These are phyloP conservation scores for Tetranychus truncatus DNA, from an alignment of 2,888 invertebrate species.

Conservation along the genomic window DNA sequence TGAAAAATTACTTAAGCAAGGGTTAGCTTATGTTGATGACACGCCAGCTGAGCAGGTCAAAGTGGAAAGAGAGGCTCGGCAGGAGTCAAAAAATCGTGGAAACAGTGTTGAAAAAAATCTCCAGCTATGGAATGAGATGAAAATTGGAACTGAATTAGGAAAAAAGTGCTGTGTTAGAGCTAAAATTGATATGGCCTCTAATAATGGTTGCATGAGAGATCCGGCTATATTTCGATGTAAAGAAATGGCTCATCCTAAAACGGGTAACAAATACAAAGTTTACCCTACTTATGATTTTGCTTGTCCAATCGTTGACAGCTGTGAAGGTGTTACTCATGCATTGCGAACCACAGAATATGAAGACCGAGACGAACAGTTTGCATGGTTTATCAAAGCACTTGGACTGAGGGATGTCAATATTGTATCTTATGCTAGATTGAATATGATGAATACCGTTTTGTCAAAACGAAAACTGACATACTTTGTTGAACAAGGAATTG, in stretches of 20 bases:
- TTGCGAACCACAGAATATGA: slow-evolving; percentile 95
- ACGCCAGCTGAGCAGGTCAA: slow-evolving; percentile 90
- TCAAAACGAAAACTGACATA: slow-evolving; percentile 93
- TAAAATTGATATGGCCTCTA: slow-evolving; percentile 88
- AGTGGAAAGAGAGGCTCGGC: slow-evolving; percentile 67
- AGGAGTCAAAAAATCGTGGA: slow-evolving; percentile 61
- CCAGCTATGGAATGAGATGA: slow-evolving; percentile 84
- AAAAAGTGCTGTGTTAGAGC: slow-evolving; percentile 82
- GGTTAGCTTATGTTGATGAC: slow-evolving; percentile 90
- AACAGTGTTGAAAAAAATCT: slow-evolving; percentile 68
- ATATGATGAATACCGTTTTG: slow-evolving; percentile 93
- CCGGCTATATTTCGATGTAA: slow-evolving; percentile 98
- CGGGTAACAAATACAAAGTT: slow-evolving; percentile 89
- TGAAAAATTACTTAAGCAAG: slow-evolving; percentile 61
- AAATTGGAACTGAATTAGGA: slow-evolving; percentile 55
- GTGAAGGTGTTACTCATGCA: slow-evolving; percentile 93
- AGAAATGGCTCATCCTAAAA: slow-evolving; percentile 76
- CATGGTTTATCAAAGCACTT: slow-evolving; percentile 71
- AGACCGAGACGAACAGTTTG: slow-evolving; percentile 92
- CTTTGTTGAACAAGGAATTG: slow-evolving; percentile 83
- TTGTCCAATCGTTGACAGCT: slow-evolving; percentile 92
- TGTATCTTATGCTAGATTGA: slow-evolving; percentile 87
- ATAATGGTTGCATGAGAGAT: slow-evolving; percentile 91
- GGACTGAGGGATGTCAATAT: slow-evolving; percentile 73
- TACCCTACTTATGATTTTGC: slow-evolving; percentile 99